Evolutionary conservation across 92 coral and sea anemone species (phyloP).

Genomic region (Zoanthus sociatus): DNA sequence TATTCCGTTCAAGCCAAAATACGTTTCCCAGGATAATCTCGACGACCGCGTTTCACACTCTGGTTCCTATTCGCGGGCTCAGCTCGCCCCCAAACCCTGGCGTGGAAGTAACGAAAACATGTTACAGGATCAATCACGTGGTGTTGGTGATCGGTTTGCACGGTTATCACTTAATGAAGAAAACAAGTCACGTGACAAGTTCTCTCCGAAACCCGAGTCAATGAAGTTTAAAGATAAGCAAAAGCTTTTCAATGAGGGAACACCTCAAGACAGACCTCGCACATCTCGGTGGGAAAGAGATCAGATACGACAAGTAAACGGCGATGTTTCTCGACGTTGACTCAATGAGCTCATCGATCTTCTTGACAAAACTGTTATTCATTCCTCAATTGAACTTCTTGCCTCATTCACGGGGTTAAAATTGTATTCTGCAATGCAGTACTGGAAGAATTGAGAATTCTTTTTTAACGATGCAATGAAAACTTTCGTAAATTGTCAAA

Average conservation of each 20-base stretch:
- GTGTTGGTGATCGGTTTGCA: conserved; percentile 72
- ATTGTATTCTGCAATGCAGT: neutral
- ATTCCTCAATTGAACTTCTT: neutral
- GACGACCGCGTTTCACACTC: conserved; percentile 65
- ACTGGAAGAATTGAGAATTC: neutral
- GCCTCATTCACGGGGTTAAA: neutral
- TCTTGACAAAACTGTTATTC: neutral
- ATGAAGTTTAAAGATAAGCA: conserved; percentile 88
- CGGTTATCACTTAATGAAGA: conserved; percentile 81
- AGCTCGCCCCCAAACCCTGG: conserved; percentile 68
- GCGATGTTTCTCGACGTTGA: conserved; percentile 56
- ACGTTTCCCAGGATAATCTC: conserved; percentile 59
- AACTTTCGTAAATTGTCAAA: neutral
- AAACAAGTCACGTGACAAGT: conserved; percentile 68
- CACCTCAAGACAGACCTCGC: conserved; percentile 74
- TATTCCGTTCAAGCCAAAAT: conserved; percentile 46
- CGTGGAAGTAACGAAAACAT: conserved; percentile 73
- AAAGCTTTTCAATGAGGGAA: conserved; percentile 85
- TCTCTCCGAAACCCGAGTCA: conserved; percentile 83
- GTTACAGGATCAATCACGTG: conserved; percentile 64
- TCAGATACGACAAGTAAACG: conserved; percentile 62
- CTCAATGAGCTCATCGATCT: neutral
- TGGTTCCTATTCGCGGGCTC: conserved; percentile 67
- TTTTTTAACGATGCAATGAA: neutral
- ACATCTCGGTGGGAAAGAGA: conserved; percentile 89